Evolutionary conservation across 2,113 vertebrate genomes (phyloP).

Genomic region (Polyodon spathula): DNA sequence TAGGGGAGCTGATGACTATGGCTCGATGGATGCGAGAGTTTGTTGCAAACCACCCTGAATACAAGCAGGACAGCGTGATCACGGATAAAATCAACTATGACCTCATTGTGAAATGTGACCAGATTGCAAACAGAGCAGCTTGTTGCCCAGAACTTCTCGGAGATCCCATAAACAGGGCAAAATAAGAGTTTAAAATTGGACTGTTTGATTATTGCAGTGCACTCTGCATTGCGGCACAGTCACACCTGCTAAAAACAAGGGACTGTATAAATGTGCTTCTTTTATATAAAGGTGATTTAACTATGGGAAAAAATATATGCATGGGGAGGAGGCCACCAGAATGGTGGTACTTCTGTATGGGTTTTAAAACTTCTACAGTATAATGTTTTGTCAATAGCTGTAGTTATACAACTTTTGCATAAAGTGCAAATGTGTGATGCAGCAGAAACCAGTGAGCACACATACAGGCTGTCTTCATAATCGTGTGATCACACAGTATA

Average conservation of each 20-base stretch:
- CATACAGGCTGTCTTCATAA: no score
- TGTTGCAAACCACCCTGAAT: slow-evolving; percentile 74
- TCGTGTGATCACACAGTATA: no score
- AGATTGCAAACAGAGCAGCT: slow-evolving; percentile 72
- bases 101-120: slow-evolving; percentile 76
- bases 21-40: slow-evolving; percentile 96
- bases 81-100: slow-evolving; percentile 92
- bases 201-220: neutral
- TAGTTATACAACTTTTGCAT: slow-evolving; percentile 24
- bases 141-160: slow-evolving; percentile 84
- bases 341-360: no score
- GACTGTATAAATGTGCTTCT: slow-evolving; percentile 20
- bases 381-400: no score
- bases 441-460: slow-evolving; percentile 18
- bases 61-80: slow-evolving; percentile 88
- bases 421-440: slow-evolving; percentile 59
- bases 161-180: slow-evolving; percentile 65
- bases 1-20: slow-evolving; percentile 93
- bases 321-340: slow-evolving; percentile 15
- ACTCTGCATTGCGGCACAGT: neutral
- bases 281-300: no score
- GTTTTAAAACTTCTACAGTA: no score
- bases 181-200: slow-evolving; percentile 48
- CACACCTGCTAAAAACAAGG: slow-evolving; percentile 18
- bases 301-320: no score